Percentiles rank a stretch among this genome's conserved stretches.
These are phyloP conservation scores for Nixonia krombeini DNA, from an alignment of 1,140 invertebrate species.

Conservation along the genomic window DNA sequence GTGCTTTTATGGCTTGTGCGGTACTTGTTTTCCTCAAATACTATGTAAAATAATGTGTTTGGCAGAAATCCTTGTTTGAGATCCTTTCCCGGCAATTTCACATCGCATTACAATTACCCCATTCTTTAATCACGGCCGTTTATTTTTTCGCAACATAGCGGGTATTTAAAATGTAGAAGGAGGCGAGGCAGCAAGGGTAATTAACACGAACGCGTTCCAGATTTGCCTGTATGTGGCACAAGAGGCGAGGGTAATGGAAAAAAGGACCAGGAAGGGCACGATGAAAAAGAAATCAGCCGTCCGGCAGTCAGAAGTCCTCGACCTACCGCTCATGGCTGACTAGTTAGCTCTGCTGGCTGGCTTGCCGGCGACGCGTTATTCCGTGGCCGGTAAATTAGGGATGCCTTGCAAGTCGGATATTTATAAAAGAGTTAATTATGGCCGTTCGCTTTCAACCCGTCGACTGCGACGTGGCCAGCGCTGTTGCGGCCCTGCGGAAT, in stretches of 20 bases:
- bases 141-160: too few species aligned
- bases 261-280: slow-evolving; percentile 34
- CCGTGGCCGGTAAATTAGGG: slow-evolving; percentile 54
- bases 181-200: slow-evolving; percentile 47
- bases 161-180: slow-evolving; percentile 34
- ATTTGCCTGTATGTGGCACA: slow-evolving; percentile 39
- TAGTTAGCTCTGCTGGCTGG: slow-evolving; percentile 27
- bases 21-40: too few species aligned
- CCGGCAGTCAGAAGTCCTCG: slow-evolving; percentile 37
- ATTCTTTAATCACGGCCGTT: too few species aligned
- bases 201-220: slow-evolving; percentile 54
- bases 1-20: too few species aligned
- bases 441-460: slow-evolving; percentile 28
- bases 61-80: too few species aligned
- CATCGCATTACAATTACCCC: too few species aligned
- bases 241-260: slow-evolving; percentile 21
- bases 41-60: too few species aligned
- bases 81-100: too few species aligned
- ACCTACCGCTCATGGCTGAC: slow-evolving; percentile 26
- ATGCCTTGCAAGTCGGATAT: slow-evolving; percentile 58
- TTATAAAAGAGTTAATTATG: slow-evolving; percentile 65
- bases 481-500: background rate
- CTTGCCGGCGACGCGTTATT: slow-evolving; percentile 28
- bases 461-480: slow-evolving; percentile 22
- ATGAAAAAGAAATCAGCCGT: slow-evolving; percentile 42